These are phyloP conservation scores for Drosophila emarginata DNA, from an alignment of 2,888 invertebrate species.

Conservation along the genomic window DNA sequence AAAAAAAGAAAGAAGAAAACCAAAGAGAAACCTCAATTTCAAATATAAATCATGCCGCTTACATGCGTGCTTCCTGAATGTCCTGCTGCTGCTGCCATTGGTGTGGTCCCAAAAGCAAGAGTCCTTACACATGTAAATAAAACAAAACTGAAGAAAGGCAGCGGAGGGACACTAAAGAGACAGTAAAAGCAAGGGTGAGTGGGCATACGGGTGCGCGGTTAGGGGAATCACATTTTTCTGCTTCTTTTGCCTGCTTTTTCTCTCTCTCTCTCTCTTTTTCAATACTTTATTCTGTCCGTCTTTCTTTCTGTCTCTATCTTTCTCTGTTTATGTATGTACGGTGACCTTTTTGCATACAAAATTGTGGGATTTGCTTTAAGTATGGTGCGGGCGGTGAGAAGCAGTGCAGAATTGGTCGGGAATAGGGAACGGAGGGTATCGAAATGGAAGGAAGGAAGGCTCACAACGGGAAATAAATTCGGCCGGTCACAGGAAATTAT, in stretches of 20 bases:
- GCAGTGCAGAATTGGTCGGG: conserved; percentile 11
- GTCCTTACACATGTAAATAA: conserved; percentile 63
- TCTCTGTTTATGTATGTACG: conserved; percentile 2
- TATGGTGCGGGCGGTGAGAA: conserved; percentile 23
- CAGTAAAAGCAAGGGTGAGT: background rate
- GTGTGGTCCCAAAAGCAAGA: conserved; percentile 35
- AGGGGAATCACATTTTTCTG: conserved; percentile 5
- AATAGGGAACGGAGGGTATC: conserved; percentile 27
- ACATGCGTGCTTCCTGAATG: conserved; percentile 63
- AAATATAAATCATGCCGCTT: conserved; percentile 66
- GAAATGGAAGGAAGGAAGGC: conserved; percentile 64
- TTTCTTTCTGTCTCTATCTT: background rate
- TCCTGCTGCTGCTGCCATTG: conserved; percentile 24
- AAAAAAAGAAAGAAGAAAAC: conserved; percentile 24
- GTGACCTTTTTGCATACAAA: conserved; percentile 8
- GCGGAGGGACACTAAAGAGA: conserved; percentile 12
- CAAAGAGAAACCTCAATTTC: conserved; percentile 54
- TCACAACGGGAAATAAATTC: conserved; percentile 49
- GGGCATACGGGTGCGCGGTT: background rate
- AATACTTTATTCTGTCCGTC: background rate
- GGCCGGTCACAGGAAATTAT: conserved; percentile 69
- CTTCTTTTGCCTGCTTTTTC: background rate
- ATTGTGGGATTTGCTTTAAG: conserved; percentile 31
- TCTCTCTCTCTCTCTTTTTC: background rate
- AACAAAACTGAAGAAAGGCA: conserved; percentile 33